Evolutionary conservation across 23 tunicate genomes (phyloP).

Genomic region (Botrylloides violaceus): DNA sequence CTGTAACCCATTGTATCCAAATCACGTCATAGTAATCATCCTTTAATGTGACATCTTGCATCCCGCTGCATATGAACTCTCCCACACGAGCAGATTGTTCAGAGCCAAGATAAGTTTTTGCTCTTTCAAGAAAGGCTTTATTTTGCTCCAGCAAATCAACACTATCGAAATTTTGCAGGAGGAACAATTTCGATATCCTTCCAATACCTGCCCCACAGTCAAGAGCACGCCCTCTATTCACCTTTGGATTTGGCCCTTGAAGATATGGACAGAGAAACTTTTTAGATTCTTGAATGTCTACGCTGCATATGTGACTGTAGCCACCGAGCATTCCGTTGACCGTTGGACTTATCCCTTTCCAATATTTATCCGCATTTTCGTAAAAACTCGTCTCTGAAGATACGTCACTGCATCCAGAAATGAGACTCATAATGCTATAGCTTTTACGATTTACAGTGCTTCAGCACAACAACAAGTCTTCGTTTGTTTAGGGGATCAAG

Average conservation of each 20-base stretch:
- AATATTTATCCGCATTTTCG: slow-evolving; percentile 66
- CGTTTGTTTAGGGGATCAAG: no score
- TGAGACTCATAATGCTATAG: slow-evolving; percentile 36
- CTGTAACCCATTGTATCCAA: slow-evolving; percentile 97
- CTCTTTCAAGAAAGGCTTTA: slow-evolving; percentile 49
- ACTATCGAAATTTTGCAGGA: slow-evolving; percentile 53
- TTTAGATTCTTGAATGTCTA: slow-evolving; percentile 48
- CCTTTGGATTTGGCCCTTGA: not conserved
- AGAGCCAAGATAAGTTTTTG: slow-evolving; percentile 42
- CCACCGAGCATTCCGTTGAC: slow-evolving; percentile 91
- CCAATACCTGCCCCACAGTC: slow-evolving; percentile 99
- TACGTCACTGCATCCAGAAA: slow-evolving; percentile 51
- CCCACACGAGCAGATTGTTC: slow-evolving; percentile 37
- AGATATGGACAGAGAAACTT: slow-evolving; percentile 13
- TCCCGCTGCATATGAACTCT: slow-evolving; percentile 60
- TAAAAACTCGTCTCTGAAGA: slow-evolving; percentile 53
- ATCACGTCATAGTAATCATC: slow-evolving; percentile 46
- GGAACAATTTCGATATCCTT: slow-evolving; percentile 60
- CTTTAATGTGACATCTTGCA: slow-evolving; percentile 47
- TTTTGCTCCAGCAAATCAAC: slow-evolving; percentile 85
- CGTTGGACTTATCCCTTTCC: slow-evolving; percentile 65
- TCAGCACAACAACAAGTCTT: not conserved
- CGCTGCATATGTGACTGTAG: slow-evolving; percentile 39
- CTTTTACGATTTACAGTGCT: not conserved
- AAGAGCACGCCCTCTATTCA: slow-evolving; percentile 24